phyloP scores from a whole-genome alignment of 2,888 invertebrate species.

The Drosophila siamana region DNA sequence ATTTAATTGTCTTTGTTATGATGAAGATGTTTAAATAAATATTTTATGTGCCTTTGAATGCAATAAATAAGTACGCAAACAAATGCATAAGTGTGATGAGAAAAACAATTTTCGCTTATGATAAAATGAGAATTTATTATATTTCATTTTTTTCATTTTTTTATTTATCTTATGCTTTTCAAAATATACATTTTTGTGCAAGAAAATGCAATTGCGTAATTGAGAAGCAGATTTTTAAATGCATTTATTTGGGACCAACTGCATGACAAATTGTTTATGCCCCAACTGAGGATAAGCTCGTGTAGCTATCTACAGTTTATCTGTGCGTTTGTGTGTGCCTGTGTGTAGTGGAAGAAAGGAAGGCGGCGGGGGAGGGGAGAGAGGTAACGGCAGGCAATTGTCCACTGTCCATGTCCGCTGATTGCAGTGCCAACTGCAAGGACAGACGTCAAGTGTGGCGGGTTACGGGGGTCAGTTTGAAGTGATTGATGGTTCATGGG shows the following conservation, averaged over 20 bases:
- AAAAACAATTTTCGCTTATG: no score
- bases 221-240: no score
- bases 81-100: no score
- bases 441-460: conserved; percentile 13
- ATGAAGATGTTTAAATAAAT: no score
- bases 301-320: conserved; percentile 25
- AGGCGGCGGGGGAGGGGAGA: not conserved
- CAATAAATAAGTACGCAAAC: no score
- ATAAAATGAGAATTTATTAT: no score
- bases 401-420: conserved; percentile 56
- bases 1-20: no score
- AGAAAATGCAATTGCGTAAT: no score
- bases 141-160: no score
- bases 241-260: not conserved
- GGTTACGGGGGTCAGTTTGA: conserved; percentile 39
- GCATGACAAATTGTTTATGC: conserved; percentile 19
- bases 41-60: no score
- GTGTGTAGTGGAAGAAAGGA: not conserved
- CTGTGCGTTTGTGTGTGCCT: not conserved
- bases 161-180: no score
- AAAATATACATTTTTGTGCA: no score
- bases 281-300: not conserved
- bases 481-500: conserved; percentile 78
- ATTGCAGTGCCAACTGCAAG: conserved; percentile 68
- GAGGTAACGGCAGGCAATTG: conserved; percentile 18